Evolutionary conservation across 2,888 invertebrate species (phyloP), one percentile per base, ranked within the genome.

Genomic region (Eupeodes latifasciatus): DNA sequence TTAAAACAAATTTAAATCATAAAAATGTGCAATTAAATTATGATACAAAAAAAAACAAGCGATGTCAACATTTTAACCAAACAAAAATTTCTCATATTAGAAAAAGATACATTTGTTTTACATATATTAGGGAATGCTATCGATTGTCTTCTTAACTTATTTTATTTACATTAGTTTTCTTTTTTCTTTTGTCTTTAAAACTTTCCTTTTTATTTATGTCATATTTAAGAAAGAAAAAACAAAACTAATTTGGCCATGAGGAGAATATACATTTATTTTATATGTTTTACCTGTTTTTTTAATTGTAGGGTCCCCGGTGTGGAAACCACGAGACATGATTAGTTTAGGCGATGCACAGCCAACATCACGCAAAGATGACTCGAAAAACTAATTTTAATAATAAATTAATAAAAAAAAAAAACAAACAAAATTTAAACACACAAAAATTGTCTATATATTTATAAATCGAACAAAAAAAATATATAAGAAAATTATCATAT

Each of bases 221-320:
- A 79, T 85, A 85, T 81, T 89, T 44, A 61, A 27, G 82, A 74
- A 78, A 57, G 16, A 71, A 66, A 81, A 81, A 69, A 74, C 78
- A 67, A 82, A 72, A 72, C 51, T 72, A 82, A 86, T 82, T 88
- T 88, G 88, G 88, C 88, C 88, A 81, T n/a, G 69, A 82, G 44
- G 64, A 87, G 78, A 85, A 85, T 83, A 90, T 82, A 89, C 87
- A 81, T 92, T 92, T 92, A 91, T 93, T 92, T 93, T 92, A 93
- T 93, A 93, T 93, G 92, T 93, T 93, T 93, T 93, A 93, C 92
- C 92, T 92, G 95, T 93, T 92, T 92, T 92, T 93, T 95, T 95
- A 95, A 95, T 96, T 96, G 95, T 96, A 97, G 98, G 98, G 95
- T 98, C 98, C 94, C 99, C 99, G 94, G 97, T 99, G 95, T 99